Evolutionary conservation across 2,888 invertebrate species (phyloP), one percentile per base, ranked within the genome.

Genomic region (Sialis lutaria): DNA sequence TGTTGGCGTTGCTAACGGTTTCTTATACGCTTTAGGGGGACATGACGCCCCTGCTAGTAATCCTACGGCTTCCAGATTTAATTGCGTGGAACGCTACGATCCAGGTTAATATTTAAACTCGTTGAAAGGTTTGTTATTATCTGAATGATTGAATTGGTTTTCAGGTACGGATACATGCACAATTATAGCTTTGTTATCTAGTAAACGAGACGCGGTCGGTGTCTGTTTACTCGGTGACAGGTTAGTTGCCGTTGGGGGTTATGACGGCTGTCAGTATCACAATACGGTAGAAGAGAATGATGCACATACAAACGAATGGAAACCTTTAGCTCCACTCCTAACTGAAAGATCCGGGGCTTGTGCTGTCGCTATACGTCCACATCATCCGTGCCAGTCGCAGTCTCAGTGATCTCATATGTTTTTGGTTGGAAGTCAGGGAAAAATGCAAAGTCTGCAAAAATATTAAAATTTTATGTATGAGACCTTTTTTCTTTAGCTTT

Each of bases 31-130:
- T 2, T 69, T 93, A 52, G 93, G 95, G 32, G 93, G 95, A 0
- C 90, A 93, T 65, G 93, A 93, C 64, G 88, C 91, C 7, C 91
- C 93, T 0, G 86, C 88, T 30, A 86, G 83, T 57, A 85, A 85
- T 67, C 85, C 85, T 1, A 76, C 79, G 48, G 85, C 89, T 4
- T 77, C 78, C 48, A 74, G 90, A 56, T 85, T 90, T 54, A 85
- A 88, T 55, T 91, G 90, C 58, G 89, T 92, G 9, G 92, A 93
- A 68, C 78, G 91, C 64, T 91, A 79, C 60, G 75, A 79, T 63
- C 76, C 79, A 22, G 67, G 64, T 64, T 57, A 56, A 10, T 37
- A 7, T 37, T 6, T 37, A 7, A 6, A 37, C 7, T 2, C 37
- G 12, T 1, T 6, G 4, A 22, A 22, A 22, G 22, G 22, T 22